Evolutionary conservation across 2,888 invertebrate species (phyloP).

Genomic region (Pseudoips prasinana): DNA sequence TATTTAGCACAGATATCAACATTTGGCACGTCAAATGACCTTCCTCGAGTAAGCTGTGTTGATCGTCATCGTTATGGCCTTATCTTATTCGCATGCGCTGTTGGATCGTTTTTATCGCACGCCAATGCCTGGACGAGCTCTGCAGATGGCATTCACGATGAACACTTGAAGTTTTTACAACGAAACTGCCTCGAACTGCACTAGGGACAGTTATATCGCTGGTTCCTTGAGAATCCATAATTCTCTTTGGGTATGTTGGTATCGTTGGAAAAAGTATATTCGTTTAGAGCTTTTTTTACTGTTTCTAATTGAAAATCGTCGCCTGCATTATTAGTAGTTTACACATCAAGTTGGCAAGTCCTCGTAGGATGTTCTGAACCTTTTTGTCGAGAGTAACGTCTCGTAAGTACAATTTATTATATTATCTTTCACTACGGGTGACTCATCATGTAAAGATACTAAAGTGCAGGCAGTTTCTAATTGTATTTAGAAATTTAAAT

Average conservation of each 20-base stretch:
- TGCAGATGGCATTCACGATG: slow-evolving; percentile 61
- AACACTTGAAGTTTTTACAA: slow-evolving; percentile 55
- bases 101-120: slow-evolving; percentile 61
- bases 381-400: too few relatives aligned
- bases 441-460: too few relatives aligned
- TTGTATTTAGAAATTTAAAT: too few relatives aligned
- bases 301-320: slow-evolving; percentile 33
- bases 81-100: slow-evolving; percentile 57
- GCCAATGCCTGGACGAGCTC: slow-evolving; percentile 52
- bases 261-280: slow-evolving; percentile 37
- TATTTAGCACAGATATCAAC: slow-evolving; percentile 39
- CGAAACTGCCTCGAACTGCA: slow-evolving; percentile 40
- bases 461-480: too few relatives aligned
- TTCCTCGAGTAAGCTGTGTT: too few relatives aligned
- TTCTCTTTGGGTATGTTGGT: slow-evolving; percentile 42
- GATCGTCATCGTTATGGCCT: slow-evolving; percentile 48
- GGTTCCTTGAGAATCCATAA: slow-evolving; percentile 49
- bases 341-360: too few relatives aligned
- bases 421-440: too few relatives aligned
- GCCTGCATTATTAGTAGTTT: too few relatives aligned
- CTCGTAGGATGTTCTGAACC: too few relatives aligned
- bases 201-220: slow-evolving; percentile 56
- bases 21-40: slow-evolving; percentile 30
- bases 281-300: too few relatives aligned
- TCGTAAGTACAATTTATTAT: too few relatives aligned